These are phyloP conservation scores for Battus philenor DNA, from an alignment of 1,140 invertebrate species.

Conservation along the genomic window DNA sequence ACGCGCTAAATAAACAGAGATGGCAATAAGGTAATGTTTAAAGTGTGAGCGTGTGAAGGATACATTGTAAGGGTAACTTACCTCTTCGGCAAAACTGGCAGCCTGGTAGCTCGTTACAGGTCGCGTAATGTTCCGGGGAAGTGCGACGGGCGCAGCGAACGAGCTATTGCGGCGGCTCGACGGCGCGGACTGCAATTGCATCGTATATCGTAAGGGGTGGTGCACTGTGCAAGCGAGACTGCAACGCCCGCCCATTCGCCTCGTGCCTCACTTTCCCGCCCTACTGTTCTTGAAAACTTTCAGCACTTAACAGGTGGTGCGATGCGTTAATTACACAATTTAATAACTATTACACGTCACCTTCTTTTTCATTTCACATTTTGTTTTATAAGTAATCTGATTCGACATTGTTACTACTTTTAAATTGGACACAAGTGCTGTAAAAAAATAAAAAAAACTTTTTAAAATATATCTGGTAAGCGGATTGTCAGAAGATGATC, in stretches of 20 bases:
- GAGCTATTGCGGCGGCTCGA: slow-evolving; percentile 50
- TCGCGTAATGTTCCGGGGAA: slow-evolving; percentile 51
- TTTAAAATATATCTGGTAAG: too few species aligned
- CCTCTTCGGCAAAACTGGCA: slow-evolving; percentile 46
- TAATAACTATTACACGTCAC: slow-evolving; percentile 20
- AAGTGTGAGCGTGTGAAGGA: slow-evolving; percentile 43
- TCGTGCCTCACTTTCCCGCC: slow-evolving; percentile 71
- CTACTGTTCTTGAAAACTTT: slow-evolving; percentile 59
- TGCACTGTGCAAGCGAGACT: slow-evolving; percentile 71
- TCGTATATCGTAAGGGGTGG: slow-evolving; percentile 57
- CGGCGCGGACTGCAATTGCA: slow-evolving; percentile 60
- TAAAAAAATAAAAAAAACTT: too few species aligned
- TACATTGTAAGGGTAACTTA: slow-evolving; percentile 59
- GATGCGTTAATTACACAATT: slow-evolving; percentile 31
- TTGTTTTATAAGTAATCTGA: too few species aligned
- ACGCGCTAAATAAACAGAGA: slow-evolving; percentile 34
- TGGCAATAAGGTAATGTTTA: slow-evolving; percentile 24
- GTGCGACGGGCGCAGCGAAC: slow-evolving; percentile 37
- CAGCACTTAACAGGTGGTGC: slow-evolving; percentile 44
- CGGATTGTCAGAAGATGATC: too few species aligned
- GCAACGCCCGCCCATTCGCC: slow-evolving; percentile 68
- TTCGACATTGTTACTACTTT: too few species aligned
- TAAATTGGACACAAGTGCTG: too few species aligned
- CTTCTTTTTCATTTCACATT: not conserved
- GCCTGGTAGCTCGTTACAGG: slow-evolving; percentile 69